Evolutionary conservation across 2,797 vertebrate species (phyloP), one percentile per base, ranked within the genome.

Genomic region (Meda fulgida): DNA sequence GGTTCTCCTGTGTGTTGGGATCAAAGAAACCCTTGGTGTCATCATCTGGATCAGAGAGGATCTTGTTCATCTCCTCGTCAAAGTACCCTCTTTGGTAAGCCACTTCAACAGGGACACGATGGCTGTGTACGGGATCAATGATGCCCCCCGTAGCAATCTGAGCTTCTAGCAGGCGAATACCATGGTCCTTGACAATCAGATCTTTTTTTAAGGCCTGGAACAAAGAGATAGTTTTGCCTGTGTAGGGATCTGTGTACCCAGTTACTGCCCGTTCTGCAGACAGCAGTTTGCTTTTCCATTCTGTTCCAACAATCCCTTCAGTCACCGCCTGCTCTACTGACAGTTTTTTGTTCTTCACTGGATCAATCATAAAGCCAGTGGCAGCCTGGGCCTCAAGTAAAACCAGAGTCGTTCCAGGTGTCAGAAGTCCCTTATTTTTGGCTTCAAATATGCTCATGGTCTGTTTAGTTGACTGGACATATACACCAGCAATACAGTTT

Each of bases 171-270:
- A 97, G 94, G 9, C 96, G 94, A 84, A 95, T 87, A 21, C 95
- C 97, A 84, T 96, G 96, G 53, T 96, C 95, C 63, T 92, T 93
- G 0, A 94, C 90, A 0, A 98, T 86, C 0, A 98, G 95, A 1
- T 97, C 96, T 78, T 97, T 98, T 85, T 95, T 94, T 93, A 97
- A 92, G 3, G 97, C 96, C 43, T 97, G 96, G 53, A 97, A 97
- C 4, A 97, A 91, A 0, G 96, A 97, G 81, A 97, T 96, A 0
- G 88, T 93, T 4, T 92, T 36, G 40, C 90, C 94, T 2, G 95
- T 96, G 84, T 95, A 96, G 0, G 96, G 97, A 55, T 98, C 97
- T 23, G 69, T 95, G 58, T 96, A 96, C 10, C 97, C 97, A 0
- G 94, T 96, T 5, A 97, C 92, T 0, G 97, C 96, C 0, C 89